These are phyloP conservation scores for Papilio polytes DNA, from an alignment of 1,140 invertebrate genomes.

Conservation along the genomic window DNA sequence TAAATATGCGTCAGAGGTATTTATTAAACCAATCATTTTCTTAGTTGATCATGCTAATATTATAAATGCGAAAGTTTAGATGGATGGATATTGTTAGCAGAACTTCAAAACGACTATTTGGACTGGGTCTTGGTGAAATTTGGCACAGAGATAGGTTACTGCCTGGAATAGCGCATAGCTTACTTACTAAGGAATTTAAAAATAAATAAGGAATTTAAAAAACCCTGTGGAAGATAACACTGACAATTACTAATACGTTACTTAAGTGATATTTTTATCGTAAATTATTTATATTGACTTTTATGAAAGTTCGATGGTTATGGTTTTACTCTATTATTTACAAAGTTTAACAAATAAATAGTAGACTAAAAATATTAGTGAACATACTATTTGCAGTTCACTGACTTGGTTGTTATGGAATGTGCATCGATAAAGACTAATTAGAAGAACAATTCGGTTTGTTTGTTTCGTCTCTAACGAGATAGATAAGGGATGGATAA, in stretches of 20 bases:
- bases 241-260: no score
- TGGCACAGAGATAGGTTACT: no score
- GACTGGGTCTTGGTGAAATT: no score
- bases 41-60: not conserved
- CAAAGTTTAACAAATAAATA: not conserved
- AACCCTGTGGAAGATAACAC: no score
- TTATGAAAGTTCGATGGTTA: not conserved
- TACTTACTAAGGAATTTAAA: no score
- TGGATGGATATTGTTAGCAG: no score
- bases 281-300: no score
- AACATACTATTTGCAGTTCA: slow-evolving; percentile 8
- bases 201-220: no score
- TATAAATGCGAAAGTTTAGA: no score
- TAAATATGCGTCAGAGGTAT: not conserved
- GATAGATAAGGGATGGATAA: slow-evolving; percentile 4
- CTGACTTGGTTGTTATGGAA: slow-evolving; percentile 15
- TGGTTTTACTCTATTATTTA: not conserved
- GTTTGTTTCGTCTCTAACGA: slow-evolving; percentile 21
- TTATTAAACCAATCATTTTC: not conserved
- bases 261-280: no score
- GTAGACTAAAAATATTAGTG: not conserved
- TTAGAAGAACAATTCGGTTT: slow-evolving; percentile 17
- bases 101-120: no score
- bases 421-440: slow-evolving; percentile 6
- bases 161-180: no score